These are phyloP conservation scores for Manis pentadactyla DNA, from an alignment of 2,797 vertebrate species.

Conservation along the genomic window DNA sequence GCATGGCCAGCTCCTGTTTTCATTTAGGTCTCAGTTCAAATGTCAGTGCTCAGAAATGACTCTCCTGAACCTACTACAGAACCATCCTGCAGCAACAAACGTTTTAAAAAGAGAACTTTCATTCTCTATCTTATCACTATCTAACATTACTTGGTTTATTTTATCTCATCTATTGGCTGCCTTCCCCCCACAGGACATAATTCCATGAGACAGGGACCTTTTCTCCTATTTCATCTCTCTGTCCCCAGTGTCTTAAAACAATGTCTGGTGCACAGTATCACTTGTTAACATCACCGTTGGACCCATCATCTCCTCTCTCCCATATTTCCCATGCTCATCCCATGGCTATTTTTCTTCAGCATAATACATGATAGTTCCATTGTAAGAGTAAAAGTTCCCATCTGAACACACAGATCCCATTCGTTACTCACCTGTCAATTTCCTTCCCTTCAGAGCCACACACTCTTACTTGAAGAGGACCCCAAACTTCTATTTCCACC, in stretches of 20 bases:
- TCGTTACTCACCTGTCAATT: not conserved
- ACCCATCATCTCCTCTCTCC: not conserved
- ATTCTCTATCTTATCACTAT: not conserved
- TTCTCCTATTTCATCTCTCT: not conserved
- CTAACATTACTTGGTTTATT: not conserved
- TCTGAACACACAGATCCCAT: not conserved
- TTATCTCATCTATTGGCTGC: not conserved
- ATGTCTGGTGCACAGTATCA: not conserved
- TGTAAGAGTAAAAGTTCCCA: not conserved
- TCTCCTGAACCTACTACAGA: not conserved
- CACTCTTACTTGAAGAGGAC: not conserved
- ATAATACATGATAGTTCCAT: not conserved
- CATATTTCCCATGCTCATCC: not conserved
- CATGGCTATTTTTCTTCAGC: not conserved
- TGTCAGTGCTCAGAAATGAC: not conserved
- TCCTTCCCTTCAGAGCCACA: not conserved
- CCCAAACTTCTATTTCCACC: not conserved
- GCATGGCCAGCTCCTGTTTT: not conserved
- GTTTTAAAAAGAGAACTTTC: not conserved
- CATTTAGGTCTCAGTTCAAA: conserved; percentile 16
- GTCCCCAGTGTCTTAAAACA: not conserved
- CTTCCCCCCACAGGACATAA: not conserved
- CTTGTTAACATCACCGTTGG: not conserved
- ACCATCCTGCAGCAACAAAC: not conserved
- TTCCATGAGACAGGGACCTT: not conserved